phyloP scores from a whole-genome alignment of 2,113 vertebrate species.

The Epinephelus moara region DNA sequence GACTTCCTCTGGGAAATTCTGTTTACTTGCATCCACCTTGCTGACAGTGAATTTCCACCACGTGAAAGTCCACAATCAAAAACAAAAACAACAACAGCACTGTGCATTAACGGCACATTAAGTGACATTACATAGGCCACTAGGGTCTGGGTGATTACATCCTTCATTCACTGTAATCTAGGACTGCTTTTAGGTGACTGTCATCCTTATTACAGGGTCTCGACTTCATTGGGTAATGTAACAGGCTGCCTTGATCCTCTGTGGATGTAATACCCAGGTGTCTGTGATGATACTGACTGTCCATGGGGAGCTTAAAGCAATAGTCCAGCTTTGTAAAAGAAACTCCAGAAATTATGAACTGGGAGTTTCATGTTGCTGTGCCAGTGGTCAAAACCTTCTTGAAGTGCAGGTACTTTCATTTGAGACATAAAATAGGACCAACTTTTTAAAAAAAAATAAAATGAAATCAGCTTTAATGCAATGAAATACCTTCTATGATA shows the following conservation, averaged over 20 bases:
- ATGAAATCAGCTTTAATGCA: neutral
- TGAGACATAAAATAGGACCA: neutral
- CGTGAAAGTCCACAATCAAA: slow-evolving; percentile 9
- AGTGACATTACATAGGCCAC: slow-evolving; percentile 47
- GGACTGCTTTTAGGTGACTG: slow-evolving; percentile 48
- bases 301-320: neutral
- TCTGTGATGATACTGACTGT: neutral
- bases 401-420: neutral
- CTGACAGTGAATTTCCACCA: slow-evolving; percentile 5
- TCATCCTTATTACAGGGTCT: slow-evolving; percentile 52
- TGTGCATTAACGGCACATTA: slow-evolving; percentile 27
- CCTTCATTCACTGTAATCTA: slow-evolving; percentile 45
- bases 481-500: neutral
- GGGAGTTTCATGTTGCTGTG: neutral
- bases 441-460: neutral
- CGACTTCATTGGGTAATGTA: slow-evolving; percentile 63
- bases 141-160: slow-evolving; percentile 29
- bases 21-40: neutral
- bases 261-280: slow-evolving; percentile 16
- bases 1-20: slow-evolving; percentile 14
- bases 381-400: neutral
- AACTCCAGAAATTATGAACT: neutral
- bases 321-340: neutral
- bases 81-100: slow-evolving; percentile 30
- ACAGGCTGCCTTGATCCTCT: slow-evolving; percentile 43